Base-by-base conservation (phyloP, 2,797 vertebrate species). In the Danio kyathit region DNA sequence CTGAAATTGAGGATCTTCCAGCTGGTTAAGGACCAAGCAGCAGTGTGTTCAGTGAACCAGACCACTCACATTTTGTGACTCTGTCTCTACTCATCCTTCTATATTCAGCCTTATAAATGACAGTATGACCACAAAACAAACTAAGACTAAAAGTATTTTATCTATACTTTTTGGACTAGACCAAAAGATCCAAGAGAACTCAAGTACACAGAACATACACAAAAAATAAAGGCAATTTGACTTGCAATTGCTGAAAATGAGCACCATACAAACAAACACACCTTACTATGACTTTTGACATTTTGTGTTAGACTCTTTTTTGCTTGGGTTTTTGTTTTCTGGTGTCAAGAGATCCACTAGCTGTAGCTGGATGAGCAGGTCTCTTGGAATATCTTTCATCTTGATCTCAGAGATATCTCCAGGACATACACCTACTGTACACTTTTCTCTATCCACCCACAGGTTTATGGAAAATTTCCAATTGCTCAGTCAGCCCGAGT, bases 401-500 rank as follows among this genome's bases (percentile, higher is more conserved):
- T 2, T 57, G 51, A 64, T 19, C 21, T 60, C 12, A 52, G 57
- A 80, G 71, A 41, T 73, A 64, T 43, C 59, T 56, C 19, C n/a
- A 29, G 49, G 41, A 54, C 5, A 54, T 74, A 40, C n/a, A 48
- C 21, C 51, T 56, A 76, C 43, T 51, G 44, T 17, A 38, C 60
- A 66, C 48, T 49, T 56, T 17, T 66, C 56, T 46, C 43, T 74
- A 21, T 51, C 44, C 38, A 51, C 77, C 76, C 46, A 79, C 76
- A 3, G 44, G 5, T 64, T 52, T 29, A 56, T 63, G 54, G 63
- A 80, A 70, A 79, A 54, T 44, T 13, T 64, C 48, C 64, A 76
- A 80, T 64, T 12, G n/a, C 57, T 41, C 43, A 74, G 61, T 74
- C 61, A 66, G 49, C 61, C 14, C 7, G 16, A 80, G 60, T 80